A percentile compares a stretch with the other conserved stretches of the same genome.
Conservation (phyloP, 2,888 invertebrate genomes). For the Melieria crassipennis region DNA sequence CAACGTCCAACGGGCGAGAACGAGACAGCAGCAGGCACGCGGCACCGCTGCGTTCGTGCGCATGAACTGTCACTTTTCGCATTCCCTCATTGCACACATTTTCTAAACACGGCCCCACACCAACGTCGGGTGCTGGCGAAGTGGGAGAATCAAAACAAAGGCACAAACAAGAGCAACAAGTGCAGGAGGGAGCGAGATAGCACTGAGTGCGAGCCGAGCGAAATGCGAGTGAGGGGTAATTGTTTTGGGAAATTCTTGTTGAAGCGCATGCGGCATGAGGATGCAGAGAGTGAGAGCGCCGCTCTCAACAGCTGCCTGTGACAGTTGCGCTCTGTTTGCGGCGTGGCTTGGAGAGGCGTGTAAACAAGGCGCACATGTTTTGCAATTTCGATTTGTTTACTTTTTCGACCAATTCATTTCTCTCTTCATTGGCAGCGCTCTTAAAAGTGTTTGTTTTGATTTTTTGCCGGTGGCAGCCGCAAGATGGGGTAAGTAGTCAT, state of each 20-base stretch:
- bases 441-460: conserved; percentile 27
- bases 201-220: conserved; percentile 10
- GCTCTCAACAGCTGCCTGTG: neutral
- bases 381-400: too few species aligned
- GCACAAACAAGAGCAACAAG: conserved; percentile 39
- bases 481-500: conserved; percentile 41
- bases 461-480: conserved; percentile 37
- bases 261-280: conserved; percentile 44
- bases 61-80: conserved; percentile 9
- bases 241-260: conserved; percentile 59
- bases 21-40: neutral
- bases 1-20: neutral
- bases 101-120: conserved; percentile 24
- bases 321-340: neutral
- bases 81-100: neutral
- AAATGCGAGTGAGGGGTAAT: conserved; percentile 52
- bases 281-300: neutral
- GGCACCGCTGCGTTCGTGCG: conserved; percentile 6
- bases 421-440: neutral
- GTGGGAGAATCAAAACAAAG: conserved; percentile 30
- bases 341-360: neutral
- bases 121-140: too few species aligned
- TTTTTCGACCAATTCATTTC: too few species aligned
- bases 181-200: conserved; percentile 32
- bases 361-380: neutral